phyloP scores from a whole-genome alignment of 1,140 invertebrate genomes.

The Euwallacea fornicatus region DNA sequence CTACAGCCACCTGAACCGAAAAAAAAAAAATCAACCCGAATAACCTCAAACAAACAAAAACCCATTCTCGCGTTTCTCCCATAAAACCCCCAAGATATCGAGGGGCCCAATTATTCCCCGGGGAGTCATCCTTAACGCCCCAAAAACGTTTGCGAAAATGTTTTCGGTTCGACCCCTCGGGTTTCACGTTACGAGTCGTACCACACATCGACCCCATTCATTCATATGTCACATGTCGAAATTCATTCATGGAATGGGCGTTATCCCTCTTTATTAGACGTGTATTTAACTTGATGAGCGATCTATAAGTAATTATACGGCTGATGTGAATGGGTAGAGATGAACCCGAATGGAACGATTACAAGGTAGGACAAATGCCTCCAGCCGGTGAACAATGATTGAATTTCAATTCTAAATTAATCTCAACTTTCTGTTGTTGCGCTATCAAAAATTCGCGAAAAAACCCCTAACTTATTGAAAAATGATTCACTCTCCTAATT shows the following conservation, averaged over 20 bases:
- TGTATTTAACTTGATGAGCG: constrained; percentile 27
- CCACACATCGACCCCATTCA: constrained; percentile 16
- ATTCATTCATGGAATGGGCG: constrained; percentile 32
- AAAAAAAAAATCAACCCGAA: constrained; percentile 5
- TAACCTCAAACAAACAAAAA: background rate
- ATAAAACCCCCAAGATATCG: background rate
- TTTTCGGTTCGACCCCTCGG: constrained; percentile 21
- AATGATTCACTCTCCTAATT: background rate
- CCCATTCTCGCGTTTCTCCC: background rate
- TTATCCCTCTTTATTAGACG: constrained; percentile 27
- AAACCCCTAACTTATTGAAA: no score
- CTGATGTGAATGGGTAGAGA: constrained; percentile 20
- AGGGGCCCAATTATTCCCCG: constrained; percentile 28
- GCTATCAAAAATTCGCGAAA: no score
- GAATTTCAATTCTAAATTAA: no score
- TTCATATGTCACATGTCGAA: constrained; percentile 27
- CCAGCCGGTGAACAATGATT: no score
- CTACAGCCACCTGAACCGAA: background rate
- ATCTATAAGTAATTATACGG: constrained; percentile 29
- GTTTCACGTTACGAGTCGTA: constrained; percentile 31
- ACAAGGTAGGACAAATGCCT: no score
- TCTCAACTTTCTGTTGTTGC: no score
- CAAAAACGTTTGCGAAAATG: constrained; percentile 25
- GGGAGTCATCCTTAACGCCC: constrained; percentile 35
- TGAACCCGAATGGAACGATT: constrained; percentile 3